phyloP scores from a whole-genome alignment of 2,888 invertebrate genomes.

The Rotaria sp. region DNA sequence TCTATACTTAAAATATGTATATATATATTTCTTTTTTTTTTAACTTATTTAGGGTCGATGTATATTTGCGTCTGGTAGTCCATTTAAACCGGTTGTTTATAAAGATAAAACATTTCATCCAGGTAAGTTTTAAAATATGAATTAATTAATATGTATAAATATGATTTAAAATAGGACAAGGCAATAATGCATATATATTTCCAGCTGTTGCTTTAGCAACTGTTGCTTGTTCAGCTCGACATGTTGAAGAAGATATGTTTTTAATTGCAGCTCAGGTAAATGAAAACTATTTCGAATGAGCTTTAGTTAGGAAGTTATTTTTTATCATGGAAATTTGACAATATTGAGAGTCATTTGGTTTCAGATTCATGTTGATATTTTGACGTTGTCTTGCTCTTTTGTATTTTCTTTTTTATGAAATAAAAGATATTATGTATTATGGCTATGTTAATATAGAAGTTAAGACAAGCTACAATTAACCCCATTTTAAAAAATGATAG shows the following conservation, averaged over 20 bases:
- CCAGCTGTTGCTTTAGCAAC: conserved; percentile 88
- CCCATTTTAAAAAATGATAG: too few relatives aligned
- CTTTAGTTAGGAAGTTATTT: too few relatives aligned
- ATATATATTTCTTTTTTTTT: neutral
- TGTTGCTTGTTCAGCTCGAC: conserved; percentile 80
- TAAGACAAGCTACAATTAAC: too few relatives aligned
- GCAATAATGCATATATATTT: conserved; percentile 60
- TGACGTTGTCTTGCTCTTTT: too few relatives aligned
- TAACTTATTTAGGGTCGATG: conserved; percentile 31
- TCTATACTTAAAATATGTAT: too few relatives aligned
- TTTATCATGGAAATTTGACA: too few relatives aligned
- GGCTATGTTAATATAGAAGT: too few relatives aligned
- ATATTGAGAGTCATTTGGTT: too few relatives aligned
- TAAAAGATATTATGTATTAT: too few relatives aligned
- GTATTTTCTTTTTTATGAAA: too few relatives aligned
- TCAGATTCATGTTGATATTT: too few relatives aligned
- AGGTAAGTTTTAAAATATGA: conserved; percentile 51
- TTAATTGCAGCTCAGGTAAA: conserved; percentile 79
- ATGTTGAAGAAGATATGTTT: conserved; percentile 86
- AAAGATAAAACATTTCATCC: conserved; percentile 72
- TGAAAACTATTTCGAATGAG: neutral
- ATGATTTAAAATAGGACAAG: conserved; percentile 64
- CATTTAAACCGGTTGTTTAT: conserved; percentile 76
- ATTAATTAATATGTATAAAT: neutral
- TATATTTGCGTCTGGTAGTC: conserved; percentile 90